A percentile compares a stretch with the other conserved stretches of the same genome.
phyloP scores from a whole-genome alignment of 2,113 vertebrate genomes.

The Archilochus colubris region DNA sequence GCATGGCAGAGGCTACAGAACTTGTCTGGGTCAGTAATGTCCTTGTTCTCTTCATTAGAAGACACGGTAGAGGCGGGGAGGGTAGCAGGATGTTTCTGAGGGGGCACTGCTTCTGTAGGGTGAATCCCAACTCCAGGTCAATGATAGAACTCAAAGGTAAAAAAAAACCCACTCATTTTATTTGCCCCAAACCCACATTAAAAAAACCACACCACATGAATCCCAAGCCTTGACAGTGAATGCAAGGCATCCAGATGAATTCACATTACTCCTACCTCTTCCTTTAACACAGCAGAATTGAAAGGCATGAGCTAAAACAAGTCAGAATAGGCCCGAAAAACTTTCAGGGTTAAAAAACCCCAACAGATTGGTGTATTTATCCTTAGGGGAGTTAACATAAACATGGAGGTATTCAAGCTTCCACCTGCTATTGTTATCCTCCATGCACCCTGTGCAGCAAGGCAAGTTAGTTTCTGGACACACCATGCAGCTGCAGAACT shows the following conservation, averaged over 20 bases:
- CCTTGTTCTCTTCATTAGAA: conserved; percentile 55
- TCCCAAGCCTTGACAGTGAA: background rate
- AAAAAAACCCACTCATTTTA: background rate
- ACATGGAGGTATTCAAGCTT: background rate
- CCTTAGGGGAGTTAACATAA: background rate
- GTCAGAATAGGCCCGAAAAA: background rate
- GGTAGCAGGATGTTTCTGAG: conserved; percentile 64
- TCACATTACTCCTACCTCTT: background rate
- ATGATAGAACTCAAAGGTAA: background rate
- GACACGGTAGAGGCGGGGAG: conserved; percentile 50
- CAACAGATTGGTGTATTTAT: background rate
- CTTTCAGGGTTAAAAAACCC: background rate
- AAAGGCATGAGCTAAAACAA: background rate
- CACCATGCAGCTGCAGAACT: background rate
- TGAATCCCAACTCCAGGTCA: conserved; percentile 26
- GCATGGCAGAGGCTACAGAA: conserved; percentile 95
- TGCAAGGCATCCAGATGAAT: background rate
- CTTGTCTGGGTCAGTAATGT: conserved; percentile 84
- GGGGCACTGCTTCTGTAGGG: conserved; percentile 40
- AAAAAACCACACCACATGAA: background rate
- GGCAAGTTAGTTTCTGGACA: background rate
- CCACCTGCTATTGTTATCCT: background rate
- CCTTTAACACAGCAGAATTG: background rate
- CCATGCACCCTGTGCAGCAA: background rate
- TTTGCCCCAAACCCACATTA: background rate